phyloP scores from a whole-genome alignment of 2,113 vertebrate species.

The Microtus richardsoni region DNA sequence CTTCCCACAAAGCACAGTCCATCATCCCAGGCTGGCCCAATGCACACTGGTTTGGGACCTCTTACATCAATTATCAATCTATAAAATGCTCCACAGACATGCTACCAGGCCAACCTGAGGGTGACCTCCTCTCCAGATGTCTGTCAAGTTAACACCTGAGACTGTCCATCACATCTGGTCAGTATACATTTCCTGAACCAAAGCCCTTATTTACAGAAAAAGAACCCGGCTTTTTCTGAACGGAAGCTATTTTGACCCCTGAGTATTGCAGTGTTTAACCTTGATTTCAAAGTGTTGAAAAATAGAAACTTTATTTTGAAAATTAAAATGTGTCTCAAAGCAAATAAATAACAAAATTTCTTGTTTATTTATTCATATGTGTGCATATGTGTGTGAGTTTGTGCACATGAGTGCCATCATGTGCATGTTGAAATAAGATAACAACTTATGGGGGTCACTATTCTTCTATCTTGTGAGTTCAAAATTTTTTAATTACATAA shows the following conservation, averaged over 20 bases:
- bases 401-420: neutral
- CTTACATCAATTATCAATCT: neutral
- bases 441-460: neutral
- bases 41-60: neutral
- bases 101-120: neutral
- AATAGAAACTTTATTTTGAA: neutral
- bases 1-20: no score
- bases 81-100: neutral
- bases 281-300: neutral
- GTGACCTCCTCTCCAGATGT: neutral
- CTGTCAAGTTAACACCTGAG: neutral
- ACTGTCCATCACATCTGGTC: neutral
- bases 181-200: neutral
- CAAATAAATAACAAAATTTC: no score
- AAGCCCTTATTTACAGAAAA: neutral
- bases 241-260: neutral
- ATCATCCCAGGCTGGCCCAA: no score
- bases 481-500: neutral
- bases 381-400: neutral
- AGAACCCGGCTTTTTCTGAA: neutral
- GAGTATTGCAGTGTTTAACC: neutral
- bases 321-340: neutral
- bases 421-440: neutral
- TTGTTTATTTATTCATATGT: neutral
- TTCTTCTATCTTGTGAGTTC: neutral